Conservation (phyloP, 2,797 vertebrate species). For the Rhinella marina region DNA sequence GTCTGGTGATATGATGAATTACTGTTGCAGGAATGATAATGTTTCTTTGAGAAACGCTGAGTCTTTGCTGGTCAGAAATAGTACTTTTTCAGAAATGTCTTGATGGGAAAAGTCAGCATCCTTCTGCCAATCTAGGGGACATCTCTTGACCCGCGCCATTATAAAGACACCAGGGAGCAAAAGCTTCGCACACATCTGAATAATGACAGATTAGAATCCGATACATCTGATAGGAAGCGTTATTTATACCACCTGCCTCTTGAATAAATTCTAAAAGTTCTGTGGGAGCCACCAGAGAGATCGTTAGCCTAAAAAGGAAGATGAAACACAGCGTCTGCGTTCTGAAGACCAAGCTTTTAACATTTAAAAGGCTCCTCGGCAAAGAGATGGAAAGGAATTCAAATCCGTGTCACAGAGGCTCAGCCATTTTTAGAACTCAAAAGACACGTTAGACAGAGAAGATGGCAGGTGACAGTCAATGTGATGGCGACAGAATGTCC, state of each 20-base stretch:
- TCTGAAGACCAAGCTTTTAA: constrained; percentile 62
- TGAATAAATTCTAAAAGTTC: constrained; percentile 57
- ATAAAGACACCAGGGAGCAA: constrained; percentile 28
- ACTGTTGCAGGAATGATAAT: constrained; percentile 28
- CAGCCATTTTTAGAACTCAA: constrained; percentile 60
- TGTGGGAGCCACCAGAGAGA: constrained; percentile 59
- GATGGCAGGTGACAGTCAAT: constrained; percentile 58
- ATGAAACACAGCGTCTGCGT: constrained; percentile 51
- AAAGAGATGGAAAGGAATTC: constrained; percentile 60
- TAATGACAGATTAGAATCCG: constrained; percentile 57
- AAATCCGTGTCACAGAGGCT: constrained; percentile 59
- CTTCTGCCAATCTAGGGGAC: constrained; percentile 24
- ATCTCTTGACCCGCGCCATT: constrained; percentile 33
- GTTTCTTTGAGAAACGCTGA: constrained; percentile 37
- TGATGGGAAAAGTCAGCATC: constrained; percentile 35
- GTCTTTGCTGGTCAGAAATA: constrained; percentile 27
- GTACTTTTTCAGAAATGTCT: constrained; percentile 26
- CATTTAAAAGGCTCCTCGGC: constrained; percentile 57
- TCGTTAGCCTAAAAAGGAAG: constrained; percentile 61
- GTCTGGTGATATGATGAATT: constrained; percentile 43
- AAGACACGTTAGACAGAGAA: constrained; percentile 45
- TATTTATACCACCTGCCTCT: constrained; percentile 58
- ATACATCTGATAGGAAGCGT: constrained; percentile 41
- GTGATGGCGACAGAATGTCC: constrained; percentile 47
- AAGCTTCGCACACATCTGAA: constrained; percentile 40